Base-by-base conservation (phyloP, 2,113 vertebrate genomes). In the Chaetops frenatus region DNA sequence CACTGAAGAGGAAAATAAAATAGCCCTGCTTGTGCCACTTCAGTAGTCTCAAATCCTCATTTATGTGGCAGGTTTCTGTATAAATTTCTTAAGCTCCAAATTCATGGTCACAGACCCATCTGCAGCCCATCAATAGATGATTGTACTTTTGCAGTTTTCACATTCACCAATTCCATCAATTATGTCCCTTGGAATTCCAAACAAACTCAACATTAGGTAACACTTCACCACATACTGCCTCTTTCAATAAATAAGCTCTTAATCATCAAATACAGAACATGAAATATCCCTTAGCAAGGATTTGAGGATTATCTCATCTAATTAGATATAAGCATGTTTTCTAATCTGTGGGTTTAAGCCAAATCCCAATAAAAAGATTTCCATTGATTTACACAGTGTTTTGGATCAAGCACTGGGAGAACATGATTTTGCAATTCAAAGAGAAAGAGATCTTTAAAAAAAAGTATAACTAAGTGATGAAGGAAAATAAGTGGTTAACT, bases 251-350 rank as follows among this genome's bases (percentile, higher is more conserved):
- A 53, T 90, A 95, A 88, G 87, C 50, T 85, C 74, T 54, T 95
- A 92, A 93, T 95, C 69, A 71, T 67, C 60, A 42, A 87, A 94
- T 24, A 81, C 36, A 2, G 91, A 92, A 84, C 77, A 76, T 50
- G 87, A 92, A 92, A 81, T 80, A 92, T 73, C 84, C 78, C 62
- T 80, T 65, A 90, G 81, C 62, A 95, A 94, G 94, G 93, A 97
- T 95, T 95, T 95, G 67, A 91, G 87, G 96, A 95, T 97, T 92
- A 96, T 88, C 95, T 93, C 95, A 95, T 94, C 81, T 96, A 95
- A 96, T 95, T 92, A 92, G 73, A 82, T 82, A 82, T 77, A 97
- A 97, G 91, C 91, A 86, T 90, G 85, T 88, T 95, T 93, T 81
- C 93, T 95, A 86, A 96, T 93, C 92, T 77, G 58, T 60, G 18